These are phyloP conservation scores for Lacerta viridis DNA, from an alignment of 2,797 vertebrate genomes.

Conservation along the genomic window DNA sequence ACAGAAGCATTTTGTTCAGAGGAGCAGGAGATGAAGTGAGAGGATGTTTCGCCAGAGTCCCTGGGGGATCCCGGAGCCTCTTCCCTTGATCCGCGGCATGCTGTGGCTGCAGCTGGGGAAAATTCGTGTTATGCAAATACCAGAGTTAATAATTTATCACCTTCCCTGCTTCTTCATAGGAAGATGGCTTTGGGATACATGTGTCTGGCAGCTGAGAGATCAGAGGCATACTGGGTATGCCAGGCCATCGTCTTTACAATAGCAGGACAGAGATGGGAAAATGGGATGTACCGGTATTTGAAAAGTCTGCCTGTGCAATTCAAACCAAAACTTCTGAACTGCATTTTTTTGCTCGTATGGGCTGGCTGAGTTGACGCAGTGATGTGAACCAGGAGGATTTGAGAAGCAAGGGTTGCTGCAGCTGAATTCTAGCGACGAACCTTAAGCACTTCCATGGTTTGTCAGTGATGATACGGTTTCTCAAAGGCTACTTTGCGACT, in stretches of 20 bases:
- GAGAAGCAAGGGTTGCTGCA: neutral
- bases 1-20: slow-evolving; percentile 16
- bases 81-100: neutral
- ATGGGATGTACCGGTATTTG: neutral
- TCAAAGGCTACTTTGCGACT: neutral
- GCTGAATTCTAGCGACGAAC: neutral
- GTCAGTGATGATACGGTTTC: neutral
- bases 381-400: neutral
- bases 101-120: neutral
- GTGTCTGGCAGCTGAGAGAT: slow-evolving; percentile 7
- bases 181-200: slow-evolving; percentile 47
- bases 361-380: neutral
- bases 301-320: slow-evolving; percentile 17
- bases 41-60: neutral
- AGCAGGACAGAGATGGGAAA: fast-evolving
- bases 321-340: neutral
- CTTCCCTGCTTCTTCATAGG: neutral
- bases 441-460: neutral
- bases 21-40: slow-evolving; percentile 28
- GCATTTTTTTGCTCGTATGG: neutral
- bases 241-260: slow-evolving; percentile 34
- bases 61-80: fast-evolving
- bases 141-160: neutral
- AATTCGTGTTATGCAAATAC: neutral
- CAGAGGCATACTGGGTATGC: neutral